Percentiles rank a stretch among this genome's conserved stretches.
Evolutionary conservation across 2,888 invertebrate species (phyloP).

Genomic region (Terebella lapidaria): DNA sequence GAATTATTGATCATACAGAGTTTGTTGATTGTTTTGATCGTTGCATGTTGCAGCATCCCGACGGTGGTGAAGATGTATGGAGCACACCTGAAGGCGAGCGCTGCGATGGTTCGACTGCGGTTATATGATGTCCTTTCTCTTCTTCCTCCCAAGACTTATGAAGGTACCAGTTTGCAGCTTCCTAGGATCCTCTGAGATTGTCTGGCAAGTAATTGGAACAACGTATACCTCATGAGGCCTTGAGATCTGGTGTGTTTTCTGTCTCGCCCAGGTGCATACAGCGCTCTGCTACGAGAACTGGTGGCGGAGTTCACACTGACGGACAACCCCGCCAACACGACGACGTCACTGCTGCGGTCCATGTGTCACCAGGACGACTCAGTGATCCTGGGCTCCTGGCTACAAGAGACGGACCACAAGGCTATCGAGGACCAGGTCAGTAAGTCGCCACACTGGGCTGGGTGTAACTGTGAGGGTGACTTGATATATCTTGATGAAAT

Average conservation of each 20-base stretch:
- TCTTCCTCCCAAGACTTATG: conserved; percentile 74
- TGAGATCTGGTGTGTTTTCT: too few relatives aligned
- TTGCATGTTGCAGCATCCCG: conserved; percentile 37
- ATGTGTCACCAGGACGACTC: conserved; percentile 85
- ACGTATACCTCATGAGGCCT: too few relatives aligned
- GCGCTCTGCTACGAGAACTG: conserved; percentile 80
- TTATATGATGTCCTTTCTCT: conserved; percentile 81
- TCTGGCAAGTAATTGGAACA: too few relatives aligned
- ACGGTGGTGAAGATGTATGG: conserved; percentile 52
- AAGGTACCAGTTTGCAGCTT: conserved; percentile 65
- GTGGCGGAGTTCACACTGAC: conserved; percentile 90
- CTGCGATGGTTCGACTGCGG: conserved; percentile 86
- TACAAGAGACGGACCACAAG: conserved; percentile 92
- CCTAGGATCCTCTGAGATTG: too few relatives aligned
- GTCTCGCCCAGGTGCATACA: conserved; percentile 60
- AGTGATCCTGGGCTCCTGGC: conserved; percentile 87
- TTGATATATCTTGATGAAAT: too few relatives aligned
- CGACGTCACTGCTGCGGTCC: conserved; percentile 74
- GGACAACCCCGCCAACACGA: conserved; percentile 82
- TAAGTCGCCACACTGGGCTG: neutral
- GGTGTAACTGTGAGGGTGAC: too few relatives aligned
- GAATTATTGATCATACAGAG: too few relatives aligned
- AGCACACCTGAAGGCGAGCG: conserved; percentile 78
- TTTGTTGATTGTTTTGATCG: too few relatives aligned
- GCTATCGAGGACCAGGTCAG: conserved; percentile 93